phyloP scores from a whole-genome alignment of 1,140 invertebrate genomes.

The Stratiolaelaps scimitus region DNA sequence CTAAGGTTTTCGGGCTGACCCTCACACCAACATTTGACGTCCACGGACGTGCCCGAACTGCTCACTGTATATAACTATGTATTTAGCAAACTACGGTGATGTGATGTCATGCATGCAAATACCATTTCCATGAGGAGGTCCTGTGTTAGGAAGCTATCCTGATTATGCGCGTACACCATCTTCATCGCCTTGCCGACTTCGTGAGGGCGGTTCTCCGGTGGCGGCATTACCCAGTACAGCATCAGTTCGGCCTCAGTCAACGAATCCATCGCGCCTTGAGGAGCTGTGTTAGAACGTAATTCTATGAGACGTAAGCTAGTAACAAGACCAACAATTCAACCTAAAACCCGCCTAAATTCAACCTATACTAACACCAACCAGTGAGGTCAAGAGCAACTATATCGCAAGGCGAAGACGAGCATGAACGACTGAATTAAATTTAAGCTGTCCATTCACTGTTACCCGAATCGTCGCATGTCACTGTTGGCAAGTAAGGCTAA shows the following conservation, averaged over 20 bases:
- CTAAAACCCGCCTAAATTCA: no score
- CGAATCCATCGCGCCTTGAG: constrained; percentile 59
- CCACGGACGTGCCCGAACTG: no score
- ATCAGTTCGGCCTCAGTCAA: constrained; percentile 49
- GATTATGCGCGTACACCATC: constrained; percentile 65
- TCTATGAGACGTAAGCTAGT: no score
- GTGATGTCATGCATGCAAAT: constrained; percentile 36
- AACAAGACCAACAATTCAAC: no score
- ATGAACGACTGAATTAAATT: background rate
- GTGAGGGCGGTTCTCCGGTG: constrained; percentile 70
- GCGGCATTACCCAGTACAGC: constrained; percentile 85
- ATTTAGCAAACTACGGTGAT: no score
- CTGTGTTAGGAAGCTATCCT: constrained; percentile 65
- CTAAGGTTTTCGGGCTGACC: no score
- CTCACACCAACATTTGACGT: no score
- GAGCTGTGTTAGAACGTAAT: constrained; percentile 48
- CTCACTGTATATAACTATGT: no score
- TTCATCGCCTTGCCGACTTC: constrained; percentile 82
- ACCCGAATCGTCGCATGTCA: no score
- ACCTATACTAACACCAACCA: no score
- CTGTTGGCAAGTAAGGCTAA: background rate
- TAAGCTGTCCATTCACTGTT: background rate
- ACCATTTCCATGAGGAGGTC: constrained; percentile 72
- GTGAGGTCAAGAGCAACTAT: no score
- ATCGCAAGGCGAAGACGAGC: no score